Evolutionary conservation across 2,888 invertebrate species (phyloP).

Genomic region (Eupelmus urozonus): DNA sequence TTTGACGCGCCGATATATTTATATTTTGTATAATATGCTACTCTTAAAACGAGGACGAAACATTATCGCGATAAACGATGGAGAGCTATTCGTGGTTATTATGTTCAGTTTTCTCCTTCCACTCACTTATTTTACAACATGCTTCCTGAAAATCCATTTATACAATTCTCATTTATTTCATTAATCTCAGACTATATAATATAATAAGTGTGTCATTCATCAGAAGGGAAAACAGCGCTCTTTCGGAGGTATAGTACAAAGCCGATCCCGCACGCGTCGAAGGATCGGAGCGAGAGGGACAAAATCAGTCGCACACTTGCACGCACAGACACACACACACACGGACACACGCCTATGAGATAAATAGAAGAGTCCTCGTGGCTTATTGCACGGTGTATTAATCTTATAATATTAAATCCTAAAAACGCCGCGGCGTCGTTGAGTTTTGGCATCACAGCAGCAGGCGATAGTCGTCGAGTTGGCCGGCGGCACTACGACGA

Average conservation of each 20-base stretch:
- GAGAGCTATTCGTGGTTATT: constrained; percentile 55
- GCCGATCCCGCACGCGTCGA: constrained; percentile 6
- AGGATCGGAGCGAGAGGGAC: constrained; percentile 10
- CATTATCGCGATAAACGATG: constrained; percentile 46
- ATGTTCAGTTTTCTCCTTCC: constrained; percentile 41
- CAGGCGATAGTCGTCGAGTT: constrained; percentile 62
- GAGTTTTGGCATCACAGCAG: constrained; percentile 74
- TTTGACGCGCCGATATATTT: constrained; percentile 35
- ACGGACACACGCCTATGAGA: constrained; percentile 50
- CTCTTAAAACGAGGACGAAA: constrained; percentile 52
- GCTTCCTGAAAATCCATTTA: constrained; percentile 50
- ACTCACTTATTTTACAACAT: constrained; percentile 57
- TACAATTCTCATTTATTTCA: constrained; percentile 43
- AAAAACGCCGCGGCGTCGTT: constrained; percentile 27
- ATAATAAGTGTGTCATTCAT: constrained; percentile 45
- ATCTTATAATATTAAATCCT: too few relatives aligned
- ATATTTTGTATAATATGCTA: constrained; percentile 47
- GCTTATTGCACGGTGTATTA: constrained; percentile 56
- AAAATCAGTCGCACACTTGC: too few relatives aligned
- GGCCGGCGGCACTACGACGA: constrained; percentile 58
- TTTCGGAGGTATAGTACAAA: constrained; percentile 54
- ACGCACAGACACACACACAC: too few relatives aligned
- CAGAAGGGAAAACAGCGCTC: constrained; percentile 41
- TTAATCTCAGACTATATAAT: constrained; percentile 54
- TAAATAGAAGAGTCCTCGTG: constrained; percentile 48